A percentile compares a stretch with the other conserved stretches of the same genome.
These are phyloP conservation scores for Bathynomus jamesi DNA, from an alignment of 1,140 invertebrate genomes.

Conservation along the genomic window DNA sequence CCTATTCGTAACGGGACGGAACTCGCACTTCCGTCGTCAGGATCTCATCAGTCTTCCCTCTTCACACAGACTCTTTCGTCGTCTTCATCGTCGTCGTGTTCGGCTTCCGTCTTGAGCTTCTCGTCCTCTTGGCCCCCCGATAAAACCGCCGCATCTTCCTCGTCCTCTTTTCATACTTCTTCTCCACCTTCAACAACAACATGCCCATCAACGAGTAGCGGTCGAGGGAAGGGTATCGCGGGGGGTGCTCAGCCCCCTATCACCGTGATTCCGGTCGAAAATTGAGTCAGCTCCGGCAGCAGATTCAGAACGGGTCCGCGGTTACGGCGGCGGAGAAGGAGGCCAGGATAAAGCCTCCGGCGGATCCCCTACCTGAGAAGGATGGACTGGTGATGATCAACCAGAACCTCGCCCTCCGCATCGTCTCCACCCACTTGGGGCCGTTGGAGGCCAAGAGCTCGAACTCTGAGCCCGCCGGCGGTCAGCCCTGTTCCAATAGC, in stretches of 20 bases:
- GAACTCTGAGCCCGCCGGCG: conserved; percentile 10
- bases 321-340: too few species aligned
- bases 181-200: too few species aligned
- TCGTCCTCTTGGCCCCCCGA: background rate
- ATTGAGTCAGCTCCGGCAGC: background rate
- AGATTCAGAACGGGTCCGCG: background rate
- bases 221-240: too few species aligned
- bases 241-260: background rate
- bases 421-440: conserved; percentile 2
- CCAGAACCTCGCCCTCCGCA: conserved; percentile 29
- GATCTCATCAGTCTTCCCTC: too few species aligned
- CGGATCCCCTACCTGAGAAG: conserved; percentile 20
- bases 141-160: background rate
- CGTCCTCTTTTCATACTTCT: too few species aligned
- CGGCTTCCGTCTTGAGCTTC: background rate
- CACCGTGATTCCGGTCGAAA: background rate
- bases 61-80: background rate
- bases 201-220: too few species aligned
- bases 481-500: conserved; percentile 6
- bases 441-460: too few species aligned
- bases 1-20: background rate
- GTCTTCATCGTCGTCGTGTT: background rate
- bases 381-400: conserved; percentile 35
- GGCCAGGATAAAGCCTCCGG: too few species aligned
- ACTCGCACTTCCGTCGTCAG: too few species aligned